Conservation (phyloP, 1,140 invertebrate genomes). For the Pseudomyrmex dendroicus region DNA sequence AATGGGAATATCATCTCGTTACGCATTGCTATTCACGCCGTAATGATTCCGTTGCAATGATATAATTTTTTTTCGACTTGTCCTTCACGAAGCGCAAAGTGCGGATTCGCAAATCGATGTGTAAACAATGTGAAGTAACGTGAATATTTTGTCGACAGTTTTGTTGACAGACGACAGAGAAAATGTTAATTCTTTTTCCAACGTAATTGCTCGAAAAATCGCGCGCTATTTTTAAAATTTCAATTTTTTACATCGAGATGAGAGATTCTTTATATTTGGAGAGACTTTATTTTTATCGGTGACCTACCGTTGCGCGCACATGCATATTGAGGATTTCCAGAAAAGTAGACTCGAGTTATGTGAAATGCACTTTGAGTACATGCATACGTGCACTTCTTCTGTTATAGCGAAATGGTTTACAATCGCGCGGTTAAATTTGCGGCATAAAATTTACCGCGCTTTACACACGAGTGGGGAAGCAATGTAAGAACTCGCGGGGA, state of each 20-base stretch:
- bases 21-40: conserved; percentile 32
- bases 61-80: neutral
- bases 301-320: neutral
- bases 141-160: too few relatives aligned
- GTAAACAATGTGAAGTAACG: too few relatives aligned
- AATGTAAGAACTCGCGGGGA: conserved; percentile 9
- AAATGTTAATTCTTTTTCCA: neutral
- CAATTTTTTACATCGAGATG: neutral
- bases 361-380: neutral
- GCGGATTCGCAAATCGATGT: too few relatives aligned
- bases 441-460: neutral
- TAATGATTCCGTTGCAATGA: neutral
- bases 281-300: neutral
- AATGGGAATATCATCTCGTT: conserved; percentile 71
- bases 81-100: too few relatives aligned
- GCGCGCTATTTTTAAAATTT: neutral
- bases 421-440: neutral
- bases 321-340: neutral
- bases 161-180: too few relatives aligned
- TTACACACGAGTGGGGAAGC: neutral
- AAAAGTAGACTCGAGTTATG: conserved; percentile 11
- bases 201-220: neutral
- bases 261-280: neutral
- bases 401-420: neutral
- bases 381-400: neutral